Evolutionary conservation across 2,888 invertebrate genomes (phyloP), one percentile per base, ranked within the genome.

Genomic region (Microctonus aethiopoides): DNA sequence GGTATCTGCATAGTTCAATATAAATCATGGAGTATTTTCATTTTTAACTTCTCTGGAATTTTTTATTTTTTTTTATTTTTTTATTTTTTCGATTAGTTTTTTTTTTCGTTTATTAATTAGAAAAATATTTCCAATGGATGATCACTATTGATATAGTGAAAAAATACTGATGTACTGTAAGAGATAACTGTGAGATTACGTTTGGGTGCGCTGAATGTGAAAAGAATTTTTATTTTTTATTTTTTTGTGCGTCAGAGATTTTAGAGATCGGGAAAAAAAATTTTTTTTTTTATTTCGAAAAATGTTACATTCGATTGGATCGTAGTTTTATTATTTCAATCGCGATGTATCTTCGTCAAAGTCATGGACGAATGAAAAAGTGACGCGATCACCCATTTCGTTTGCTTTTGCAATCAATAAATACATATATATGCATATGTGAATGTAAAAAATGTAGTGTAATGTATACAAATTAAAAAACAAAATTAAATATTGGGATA

Each of bases 261-360:
- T 22, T 22, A 26, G 51, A 16, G 20, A 29, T 41, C 24, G 41
- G 11, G 24, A 63, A 51, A 34, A 20, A 34, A 13, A 64, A 34
- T 10, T 59, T 64, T 54, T 32, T 54, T n/a, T 24, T 22, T n/a
- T n/a, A 0, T 22, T 5, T 20, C 3, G 11, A 56, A 56, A 29
- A 63, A 63, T 52, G 54, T 54, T 54, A 51, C n/a, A 24, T 39
- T 51, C 51, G 10, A 29, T 29, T 22, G 22, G 34, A 24, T 39
- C 64, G 54, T 65, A 16, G 34, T 26, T 26, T 56, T 65, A 60
- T 69, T 24, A 56, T 26, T 60, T 65, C 39, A 26, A 65, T 70
- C 60, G 60, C 29, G 54, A 70, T 70, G 24, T 46, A 70, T 70
- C 70, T 65, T 65, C 70, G 65, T 70, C 70, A 70, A 65, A 60